These are phyloP conservation scores for Lagodon rhomboides DNA, from an alignment of 2,797 vertebrate genomes.

Conservation along the genomic window DNA sequence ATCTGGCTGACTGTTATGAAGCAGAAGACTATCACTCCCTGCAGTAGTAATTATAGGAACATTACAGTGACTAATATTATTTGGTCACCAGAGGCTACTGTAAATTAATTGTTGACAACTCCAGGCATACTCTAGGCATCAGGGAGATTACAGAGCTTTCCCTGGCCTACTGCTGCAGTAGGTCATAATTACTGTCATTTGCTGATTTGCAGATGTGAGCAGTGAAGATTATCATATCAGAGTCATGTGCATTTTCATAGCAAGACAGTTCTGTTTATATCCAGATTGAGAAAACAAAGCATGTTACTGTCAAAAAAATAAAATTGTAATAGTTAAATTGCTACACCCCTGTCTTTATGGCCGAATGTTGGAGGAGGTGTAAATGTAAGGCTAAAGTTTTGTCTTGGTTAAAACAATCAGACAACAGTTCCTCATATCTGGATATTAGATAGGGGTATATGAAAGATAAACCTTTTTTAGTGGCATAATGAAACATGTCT, in stretches of 20 bases:
- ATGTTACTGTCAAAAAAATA: too few species aligned
- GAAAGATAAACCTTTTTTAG: neutral
- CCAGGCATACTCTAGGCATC: neutral
- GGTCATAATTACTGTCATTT: neutral
- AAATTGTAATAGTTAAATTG: too few species aligned
- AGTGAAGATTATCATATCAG: neutral
- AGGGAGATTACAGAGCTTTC: neutral
- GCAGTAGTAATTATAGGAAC: conserved; percentile 2
- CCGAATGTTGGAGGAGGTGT: too few species aligned
- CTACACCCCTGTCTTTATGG: too few species aligned
- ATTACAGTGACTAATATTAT: neutral
- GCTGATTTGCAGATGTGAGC: neutral
- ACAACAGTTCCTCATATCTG: neutral
- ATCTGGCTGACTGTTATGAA: neutral
- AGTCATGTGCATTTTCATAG: neutral
- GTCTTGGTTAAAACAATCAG: neutral
- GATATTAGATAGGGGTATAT: neutral
- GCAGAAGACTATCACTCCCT: neutral
- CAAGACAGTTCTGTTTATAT: neutral
- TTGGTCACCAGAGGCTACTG: neutral
- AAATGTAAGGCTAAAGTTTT: neutral
- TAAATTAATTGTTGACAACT: conserved; percentile 1
- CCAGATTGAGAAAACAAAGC: too few species aligned
- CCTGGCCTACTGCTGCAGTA: neutral
- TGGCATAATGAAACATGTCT: too few species aligned